phyloP scores from a whole-genome alignment of 2,113 vertebrate species.

The Psittacara wagleri region DNA sequence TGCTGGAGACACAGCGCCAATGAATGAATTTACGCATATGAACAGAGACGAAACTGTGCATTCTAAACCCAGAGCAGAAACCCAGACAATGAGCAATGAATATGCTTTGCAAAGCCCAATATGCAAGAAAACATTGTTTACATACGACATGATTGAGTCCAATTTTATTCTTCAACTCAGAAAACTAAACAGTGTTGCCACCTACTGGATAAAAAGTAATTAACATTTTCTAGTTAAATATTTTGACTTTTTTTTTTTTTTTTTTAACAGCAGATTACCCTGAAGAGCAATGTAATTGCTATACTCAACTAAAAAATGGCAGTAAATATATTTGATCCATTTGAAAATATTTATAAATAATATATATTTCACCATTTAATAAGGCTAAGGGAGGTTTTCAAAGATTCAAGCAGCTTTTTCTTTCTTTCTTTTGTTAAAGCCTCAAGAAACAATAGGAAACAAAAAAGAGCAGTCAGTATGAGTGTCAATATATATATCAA shows the following conservation, averaged over 20 bases:
- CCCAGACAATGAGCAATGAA: background rate
- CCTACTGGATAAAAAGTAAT: conserved; percentile 67
- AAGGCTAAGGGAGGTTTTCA: background rate
- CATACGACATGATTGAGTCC: background rate
- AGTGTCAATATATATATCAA: background rate
- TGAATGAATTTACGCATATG: background rate
- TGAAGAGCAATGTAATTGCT: background rate
- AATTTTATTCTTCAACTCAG: background rate
- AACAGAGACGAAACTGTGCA: background rate
- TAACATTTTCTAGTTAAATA: background rate
- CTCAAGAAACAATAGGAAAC: background rate
- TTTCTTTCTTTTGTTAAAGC: background rate
- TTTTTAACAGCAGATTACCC: background rate
- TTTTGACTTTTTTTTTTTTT: background rate
- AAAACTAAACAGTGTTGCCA: conserved; percentile 71
- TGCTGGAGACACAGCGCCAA: background rate
- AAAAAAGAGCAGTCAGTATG: background rate
- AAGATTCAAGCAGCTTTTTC: background rate
- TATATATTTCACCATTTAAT: background rate
- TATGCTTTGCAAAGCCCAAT: background rate
- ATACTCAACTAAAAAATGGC: background rate
- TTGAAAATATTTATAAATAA: background rate
- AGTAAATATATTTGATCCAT: background rate
- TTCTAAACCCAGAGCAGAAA: background rate
- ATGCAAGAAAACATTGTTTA: background rate